A percentile compares a stretch with the other conserved stretches of the same genome.
Evolutionary conservation across 2,113 vertebrate species (phyloP).

Genomic region (Mola mola): DNA sequence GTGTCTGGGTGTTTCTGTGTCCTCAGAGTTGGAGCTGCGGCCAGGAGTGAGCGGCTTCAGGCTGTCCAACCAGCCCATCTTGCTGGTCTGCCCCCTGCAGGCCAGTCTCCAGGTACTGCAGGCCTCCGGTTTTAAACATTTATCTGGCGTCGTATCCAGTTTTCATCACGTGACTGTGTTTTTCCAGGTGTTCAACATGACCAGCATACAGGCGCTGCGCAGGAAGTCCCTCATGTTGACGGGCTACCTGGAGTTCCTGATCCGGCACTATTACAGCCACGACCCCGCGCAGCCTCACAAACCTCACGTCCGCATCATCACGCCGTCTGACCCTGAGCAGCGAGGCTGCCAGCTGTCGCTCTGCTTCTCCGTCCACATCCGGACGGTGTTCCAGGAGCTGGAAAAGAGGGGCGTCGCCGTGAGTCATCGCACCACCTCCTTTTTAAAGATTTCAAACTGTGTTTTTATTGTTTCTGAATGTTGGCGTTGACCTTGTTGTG

Average conservation of each 20-base stretch:
- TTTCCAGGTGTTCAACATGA: slow-evolving; percentile 87
- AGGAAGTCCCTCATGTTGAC: slow-evolving; percentile 93
- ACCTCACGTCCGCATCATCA: slow-evolving; percentile 85
- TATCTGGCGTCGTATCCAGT: neutral
- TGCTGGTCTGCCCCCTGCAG: slow-evolving; percentile 91
- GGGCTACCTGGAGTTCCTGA: slow-evolving; percentile 92
- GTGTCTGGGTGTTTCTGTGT: too few species aligned
- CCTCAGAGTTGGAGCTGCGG: slow-evolving; percentile 87
- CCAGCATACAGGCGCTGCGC: slow-evolving; percentile 86
- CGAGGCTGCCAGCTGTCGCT: slow-evolving; percentile 94
- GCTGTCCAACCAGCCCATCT: slow-evolving; percentile 93
- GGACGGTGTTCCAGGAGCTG: slow-evolving; percentile 84
- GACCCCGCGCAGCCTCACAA: slow-evolving; percentile 70
- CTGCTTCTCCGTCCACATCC: slow-evolving; percentile 85
- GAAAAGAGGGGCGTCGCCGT: slow-evolving; percentile 91
- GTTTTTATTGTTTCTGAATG: neutral
- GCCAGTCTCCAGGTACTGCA: slow-evolving; percentile 91
- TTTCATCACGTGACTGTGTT: neutral
- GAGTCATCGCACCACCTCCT: slow-evolving; percentile 65
- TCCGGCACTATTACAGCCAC: slow-evolving; percentile 79
- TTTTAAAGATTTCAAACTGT: neutral
- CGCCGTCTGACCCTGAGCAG: slow-evolving; percentile 82
- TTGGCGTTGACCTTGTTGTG: neutral
- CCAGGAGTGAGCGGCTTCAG: slow-evolving; percentile 90
- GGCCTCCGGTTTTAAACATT: neutral